Percentiles rank a stretch among this genome's conserved stretches.
phyloP scores from a whole-genome alignment of 2,797 vertebrate genomes.

The Galaxias olidus region DNA sequence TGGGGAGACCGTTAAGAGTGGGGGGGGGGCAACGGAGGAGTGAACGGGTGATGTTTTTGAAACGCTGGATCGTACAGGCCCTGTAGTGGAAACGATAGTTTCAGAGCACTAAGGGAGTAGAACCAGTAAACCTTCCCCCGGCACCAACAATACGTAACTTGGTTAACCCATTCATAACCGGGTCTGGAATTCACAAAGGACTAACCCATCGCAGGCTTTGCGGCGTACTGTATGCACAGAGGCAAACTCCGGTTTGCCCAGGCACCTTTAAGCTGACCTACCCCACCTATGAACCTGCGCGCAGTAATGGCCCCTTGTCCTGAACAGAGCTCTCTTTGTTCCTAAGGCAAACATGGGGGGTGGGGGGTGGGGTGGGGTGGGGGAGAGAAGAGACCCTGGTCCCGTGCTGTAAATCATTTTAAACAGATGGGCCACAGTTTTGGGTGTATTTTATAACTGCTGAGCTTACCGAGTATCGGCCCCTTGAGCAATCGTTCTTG shows the following conservation, averaged over 20 bases:
- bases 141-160: constrained; percentile 18
- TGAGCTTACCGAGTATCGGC: constrained; percentile 44
- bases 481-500: constrained; percentile 24
- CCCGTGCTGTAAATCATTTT: constrained; percentile 67
- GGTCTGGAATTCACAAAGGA: constrained; percentile 27
- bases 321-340: constrained; percentile 74
- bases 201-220: constrained; percentile 19
- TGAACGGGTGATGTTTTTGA: constrained; percentile 18
- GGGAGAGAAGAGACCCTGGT: constrained; percentile 51
- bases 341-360: constrained; percentile 18
- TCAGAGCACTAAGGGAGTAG: constrained; percentile 5
- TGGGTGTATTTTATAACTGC: constrained; percentile 57
- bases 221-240: constrained; percentile 15
- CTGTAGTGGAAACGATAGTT: constrained; percentile 28
- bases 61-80: not conserved
- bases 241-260: constrained; percentile 42
- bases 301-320: constrained; percentile 33
- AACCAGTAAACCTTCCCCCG: constrained; percentile 6
- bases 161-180: constrained; percentile 45
- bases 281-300: constrained; percentile 58
- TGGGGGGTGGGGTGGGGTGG: constrained; percentile 6
- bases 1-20: constrained; percentile 8
- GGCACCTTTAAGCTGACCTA: constrained; percentile 55
- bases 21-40: not conserved
- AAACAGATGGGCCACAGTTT: constrained; percentile 66